Base-by-base conservation (phyloP, 2,797 vertebrate species). In the Pseudochaenichthys georgianus region DNA sequence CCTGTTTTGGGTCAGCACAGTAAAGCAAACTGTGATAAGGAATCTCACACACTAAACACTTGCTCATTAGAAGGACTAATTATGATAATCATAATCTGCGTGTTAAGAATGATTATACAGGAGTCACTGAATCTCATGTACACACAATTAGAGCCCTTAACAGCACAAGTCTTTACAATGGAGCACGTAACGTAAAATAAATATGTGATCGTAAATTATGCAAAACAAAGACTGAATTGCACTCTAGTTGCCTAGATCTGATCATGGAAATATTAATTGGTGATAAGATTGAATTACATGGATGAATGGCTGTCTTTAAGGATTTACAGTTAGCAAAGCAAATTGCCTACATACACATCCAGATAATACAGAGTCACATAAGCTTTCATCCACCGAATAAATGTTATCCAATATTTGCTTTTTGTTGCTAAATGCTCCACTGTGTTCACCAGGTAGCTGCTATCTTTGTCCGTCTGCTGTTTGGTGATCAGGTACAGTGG, bases 231-330 rank as follows among this genome's bases (percentile, higher is more conserved):
- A 67, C 13, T 59, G 23, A 74, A 60, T 61, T 58, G 46, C 41
- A 62, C 28, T 28, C 51, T 17, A 31, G 51, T 59, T 68, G 46
- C 43, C 66, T 10, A 46, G 17, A 51, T 60, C 23, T 70, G 58
- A 77, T 82, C 71, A 76, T 61, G 31, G 34, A 28, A 67, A 77
- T 68, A 60, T 58, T 64, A 45, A 63, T 52, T 57, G 43, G 34
- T 34, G 73, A 82, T 80, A 83, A 82, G 55, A 64, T 16, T 51
- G 19, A 73, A 78, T 86, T 72, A 70, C 71, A 82, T 54, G 68
- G 43, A 34, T 74, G 65, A 84, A 28, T 63, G 43, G 34, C 15
- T 68, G 34, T 58, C 4, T 70, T 77, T 73, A 5, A 45, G 41
- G 46, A 63, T 12, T 34, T 50, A 15, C 47, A 60, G 46, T 52